Percentiles rank a stretch among this genome's conserved stretches.
These are phyloP conservation scores for Piaya cayana DNA, from an alignment of 2,113 vertebrate genomes.

Conservation along the genomic window DNA sequence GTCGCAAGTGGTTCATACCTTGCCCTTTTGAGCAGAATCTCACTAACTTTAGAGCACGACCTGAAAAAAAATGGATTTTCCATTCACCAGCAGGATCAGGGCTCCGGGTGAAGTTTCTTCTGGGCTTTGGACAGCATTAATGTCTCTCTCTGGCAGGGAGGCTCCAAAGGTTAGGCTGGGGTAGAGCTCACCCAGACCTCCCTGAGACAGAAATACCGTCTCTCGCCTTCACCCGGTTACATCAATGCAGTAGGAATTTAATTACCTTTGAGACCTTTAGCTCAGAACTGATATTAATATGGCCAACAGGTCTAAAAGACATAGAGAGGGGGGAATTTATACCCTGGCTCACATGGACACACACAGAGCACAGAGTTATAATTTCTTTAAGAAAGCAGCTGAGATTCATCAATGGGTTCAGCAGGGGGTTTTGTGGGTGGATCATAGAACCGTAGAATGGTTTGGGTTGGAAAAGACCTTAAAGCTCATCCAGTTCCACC, in stretches of 20 bases:
- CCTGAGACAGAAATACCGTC: neutral
- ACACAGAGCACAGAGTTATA: neutral
- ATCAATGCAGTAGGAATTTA: neutral
- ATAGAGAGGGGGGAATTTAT: neutral
- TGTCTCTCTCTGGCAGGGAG: neutral
- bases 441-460: no score
- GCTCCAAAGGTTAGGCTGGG: neutral
- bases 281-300: neutral
- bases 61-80: neutral
- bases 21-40: neutral
- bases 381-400: neutral
- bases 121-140: neutral
- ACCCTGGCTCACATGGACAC: fast-evolving
- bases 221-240: neutral
- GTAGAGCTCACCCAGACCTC: neutral
- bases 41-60: neutral
- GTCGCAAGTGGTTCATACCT: neutral
- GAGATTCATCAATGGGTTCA: fast-evolving
- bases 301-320: neutral
- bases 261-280: conserved; percentile 9
- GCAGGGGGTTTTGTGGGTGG: neutral
- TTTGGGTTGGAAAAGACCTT: no score
- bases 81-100: fast-evolving
- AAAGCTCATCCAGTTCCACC: no score
- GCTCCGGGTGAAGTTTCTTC: neutral